These are phyloP conservation scores for Cephus pygmeus DNA, from an alignment of 2,888 invertebrate genomes.

Conservation along the genomic window DNA sequence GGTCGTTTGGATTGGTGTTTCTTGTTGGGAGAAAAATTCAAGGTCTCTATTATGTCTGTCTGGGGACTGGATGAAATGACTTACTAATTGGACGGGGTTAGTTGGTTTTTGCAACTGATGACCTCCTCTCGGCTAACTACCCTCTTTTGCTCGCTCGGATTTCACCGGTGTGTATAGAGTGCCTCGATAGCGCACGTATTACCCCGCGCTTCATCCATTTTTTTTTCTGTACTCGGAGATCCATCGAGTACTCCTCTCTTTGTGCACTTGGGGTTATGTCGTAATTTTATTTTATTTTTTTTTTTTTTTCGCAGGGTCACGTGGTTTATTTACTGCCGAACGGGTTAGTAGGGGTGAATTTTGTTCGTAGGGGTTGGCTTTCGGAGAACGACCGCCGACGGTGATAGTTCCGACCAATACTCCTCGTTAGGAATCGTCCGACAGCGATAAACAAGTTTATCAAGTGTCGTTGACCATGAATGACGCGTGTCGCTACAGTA, in stretches of 20 bases:
- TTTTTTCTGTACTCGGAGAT: neutral
- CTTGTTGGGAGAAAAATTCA: neutral
- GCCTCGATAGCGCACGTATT: neutral
- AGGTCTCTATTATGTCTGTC: neutral
- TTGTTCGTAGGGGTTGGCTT: neutral
- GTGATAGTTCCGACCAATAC: neutral
- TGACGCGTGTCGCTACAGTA: neutral
- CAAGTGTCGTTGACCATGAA: slow-evolving; percentile 1
- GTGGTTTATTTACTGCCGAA: neutral
- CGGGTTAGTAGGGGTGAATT: neutral
- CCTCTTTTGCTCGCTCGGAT: neutral
- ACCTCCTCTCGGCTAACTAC: neutral
- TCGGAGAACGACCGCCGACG: neutral
- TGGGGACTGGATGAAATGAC: neutral
- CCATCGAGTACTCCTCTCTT: neutral
- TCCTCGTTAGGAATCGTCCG: neutral
- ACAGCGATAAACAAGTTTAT: slow-evolving; percentile 5
- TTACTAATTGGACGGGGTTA: neutral
- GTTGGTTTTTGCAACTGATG: neutral
- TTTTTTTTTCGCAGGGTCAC: neutral
- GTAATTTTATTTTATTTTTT: neutral
- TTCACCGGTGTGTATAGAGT: neutral
- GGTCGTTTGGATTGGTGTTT: neutral
- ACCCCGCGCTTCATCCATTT: neutral
- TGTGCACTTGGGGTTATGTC: neutral